Evolutionary conservation across 1,140 invertebrate species (phyloP), one percentile per base, ranked within the genome.

Genomic region (Formica exsecta): DNA sequence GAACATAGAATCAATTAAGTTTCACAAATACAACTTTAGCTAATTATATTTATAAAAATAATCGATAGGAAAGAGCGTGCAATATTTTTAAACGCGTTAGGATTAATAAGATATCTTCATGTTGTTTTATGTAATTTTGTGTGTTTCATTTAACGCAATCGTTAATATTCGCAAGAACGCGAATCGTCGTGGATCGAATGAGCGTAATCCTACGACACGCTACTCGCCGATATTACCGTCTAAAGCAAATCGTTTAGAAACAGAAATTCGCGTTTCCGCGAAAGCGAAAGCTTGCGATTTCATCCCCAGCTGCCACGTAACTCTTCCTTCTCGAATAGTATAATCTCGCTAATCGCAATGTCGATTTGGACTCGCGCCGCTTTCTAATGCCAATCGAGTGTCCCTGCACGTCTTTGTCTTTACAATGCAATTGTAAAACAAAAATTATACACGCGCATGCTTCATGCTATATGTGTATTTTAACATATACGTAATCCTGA

Each of bases 211-310:
- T 22, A 22, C 6, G 16, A 38, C 41, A 41, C 0, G 32, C 1
- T 57, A 79, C 62, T 16, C 48, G 11, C n/a, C 32, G 62, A 41
- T 68, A 16, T 80, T 80, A 57, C 48, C 22, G 48, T 19, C 13
- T 19, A 16, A n/a, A 25, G 25, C 22, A 41, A 41, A 38, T 70
- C 36, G 65, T 41, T 13, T 19, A 3, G 64, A 3, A 38, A 57
- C 13, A n/a, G 22, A 70, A 80, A 57, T 2, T 2, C 29, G 36
- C 11, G 4, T 54, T 80, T 80, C 77, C 77, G 77, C 65, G 65
- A 80, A 80, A 80, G 77, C 64, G 77, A 80, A 80, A 80, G 77
- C 51, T 80, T 32, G 38, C 48, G 77, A 80, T 80, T 70, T 80
- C 48, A 59, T 70, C 48, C 44, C 41, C 61, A 41, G 32, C 44